Base-by-base conservation (phyloP, 1,140 invertebrate species). In the Drosophila azteca region DNA sequence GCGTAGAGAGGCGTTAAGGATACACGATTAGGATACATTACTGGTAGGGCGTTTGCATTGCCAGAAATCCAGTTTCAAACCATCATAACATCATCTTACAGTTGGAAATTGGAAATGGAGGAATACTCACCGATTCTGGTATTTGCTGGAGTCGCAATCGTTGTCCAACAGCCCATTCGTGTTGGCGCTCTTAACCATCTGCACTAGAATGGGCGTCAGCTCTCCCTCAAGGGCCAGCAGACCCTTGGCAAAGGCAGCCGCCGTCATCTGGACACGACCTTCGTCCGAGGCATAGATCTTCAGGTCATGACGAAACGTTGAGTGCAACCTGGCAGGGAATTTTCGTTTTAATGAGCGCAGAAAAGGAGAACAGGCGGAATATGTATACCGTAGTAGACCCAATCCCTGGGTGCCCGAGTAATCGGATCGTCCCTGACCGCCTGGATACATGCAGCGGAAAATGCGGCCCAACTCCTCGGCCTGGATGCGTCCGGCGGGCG, bases 241-340 rank as follows among this genome's bases (percentile, higher is more conserved):
- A 9, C 99, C 98, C 93, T 99, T 99, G 2, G 99, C 98, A 93
- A 99, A 99, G 9, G 99, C 99, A 11, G 99, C 99, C 0, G 99
- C 99, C 0, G 99, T 99, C 98, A 99, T 99, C 93, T 99, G 99
- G 1, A 99, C 99, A 53, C 99, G 93, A 1, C 99, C 99, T 92
- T 99, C 99, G 92, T 99, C 99, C 6, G 98, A 99, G 1, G 99
- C 98, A 92, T 99, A 99, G 66, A 99, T 99, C 93, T 99, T 99
- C 17, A 99, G 93, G 92, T 99, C 99, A 92, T 99, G 99, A 2
- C 99, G 95, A 92, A 98, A 99, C 0, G 99, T 99, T 1, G 98
- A 99, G 92, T 99, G 99, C 0, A 99, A 93, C 29, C 99, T 94
- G 29, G 5, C 44, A 1, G 15, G 24, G 22, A n/a, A 8, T 31